phyloP scores from a whole-genome alignment of 2,113 vertebrate genomes.

The Erythrocercus mccallii region DNA sequence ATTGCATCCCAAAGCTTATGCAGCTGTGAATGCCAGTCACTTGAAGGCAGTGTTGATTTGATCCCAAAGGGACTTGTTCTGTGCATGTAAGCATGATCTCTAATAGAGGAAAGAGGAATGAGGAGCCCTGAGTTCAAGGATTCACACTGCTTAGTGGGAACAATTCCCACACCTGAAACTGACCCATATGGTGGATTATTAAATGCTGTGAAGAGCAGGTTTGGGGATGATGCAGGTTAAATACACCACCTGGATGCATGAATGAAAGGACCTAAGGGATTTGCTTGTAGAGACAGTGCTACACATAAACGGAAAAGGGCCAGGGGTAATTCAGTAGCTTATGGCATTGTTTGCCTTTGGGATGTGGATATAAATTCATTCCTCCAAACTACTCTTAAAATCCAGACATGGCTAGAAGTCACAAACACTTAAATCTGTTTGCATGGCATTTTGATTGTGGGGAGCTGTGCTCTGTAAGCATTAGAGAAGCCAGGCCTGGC shows the following conservation, averaged over 20 bases:
- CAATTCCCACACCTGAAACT: neutral
- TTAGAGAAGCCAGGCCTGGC: neutral
- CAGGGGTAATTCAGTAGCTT: neutral
- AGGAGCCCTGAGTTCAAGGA: neutral
- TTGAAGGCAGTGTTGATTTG: neutral
- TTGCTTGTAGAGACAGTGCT: neutral
- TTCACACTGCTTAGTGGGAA: neutral
- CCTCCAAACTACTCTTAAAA: constrained; percentile 9
- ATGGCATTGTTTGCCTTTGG: neutral
- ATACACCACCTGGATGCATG: neutral
- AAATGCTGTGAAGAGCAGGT: neutral
- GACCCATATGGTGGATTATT: constrained; percentile 12
- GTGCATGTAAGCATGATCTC: neutral
- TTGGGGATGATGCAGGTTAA: constrained; percentile 25
- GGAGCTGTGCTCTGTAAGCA: neutral
- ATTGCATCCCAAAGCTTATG: neutral
- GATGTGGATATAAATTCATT: neutral
- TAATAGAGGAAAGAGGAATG: neutral
- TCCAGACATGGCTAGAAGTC: neutral
- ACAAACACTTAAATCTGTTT: neutral
- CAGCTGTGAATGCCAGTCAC: neutral
- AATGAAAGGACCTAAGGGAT: neutral
- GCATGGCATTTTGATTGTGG: neutral
- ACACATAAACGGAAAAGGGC: neutral
- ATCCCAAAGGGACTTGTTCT: neutral